A percentile compares a stretch with the other conserved stretches of the same genome.
Evolutionary conservation across 2,888 invertebrate species (phyloP).

Genomic region (Caenorhabditis sp.): DNA sequence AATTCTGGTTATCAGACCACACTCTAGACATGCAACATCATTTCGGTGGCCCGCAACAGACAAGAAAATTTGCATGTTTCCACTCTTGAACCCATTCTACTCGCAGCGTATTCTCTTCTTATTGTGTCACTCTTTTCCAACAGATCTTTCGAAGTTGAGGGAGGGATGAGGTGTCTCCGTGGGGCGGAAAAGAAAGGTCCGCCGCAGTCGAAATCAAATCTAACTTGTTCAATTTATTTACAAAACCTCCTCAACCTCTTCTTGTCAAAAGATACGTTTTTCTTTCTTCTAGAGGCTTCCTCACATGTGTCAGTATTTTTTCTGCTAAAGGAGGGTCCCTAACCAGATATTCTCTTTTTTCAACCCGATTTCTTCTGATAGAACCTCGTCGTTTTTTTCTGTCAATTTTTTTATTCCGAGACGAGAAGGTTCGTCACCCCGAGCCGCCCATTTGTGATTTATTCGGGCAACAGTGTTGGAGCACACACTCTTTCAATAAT

Average conservation of each 20-base stretch:
- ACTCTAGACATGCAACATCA: constrained; percentile 30
- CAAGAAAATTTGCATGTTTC: constrained; percentile 43
- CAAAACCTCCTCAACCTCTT: constrained; percentile 29
- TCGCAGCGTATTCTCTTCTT: background rate
- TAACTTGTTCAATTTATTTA: constrained; percentile 66
- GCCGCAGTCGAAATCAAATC: constrained; percentile 65
- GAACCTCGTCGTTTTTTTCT: constrained; percentile 23
- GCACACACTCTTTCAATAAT: constrained; percentile 34
- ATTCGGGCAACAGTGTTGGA: background rate
- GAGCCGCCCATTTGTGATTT: background rate
- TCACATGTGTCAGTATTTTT: background rate
- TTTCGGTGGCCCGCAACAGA: background rate
- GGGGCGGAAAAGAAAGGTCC: constrained; percentile 16
- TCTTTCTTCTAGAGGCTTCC: background rate
- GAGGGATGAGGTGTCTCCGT: constrained; percentile 19
- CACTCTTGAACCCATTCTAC: background rate
- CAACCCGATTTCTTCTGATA: constrained; percentile 29
- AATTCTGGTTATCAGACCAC: constrained; percentile 13
- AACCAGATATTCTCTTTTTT: constrained; percentile 32
- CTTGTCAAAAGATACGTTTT: constrained; percentile 61
- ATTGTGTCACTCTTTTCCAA: constrained; percentile 1
- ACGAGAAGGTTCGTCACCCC: constrained; percentile 10
- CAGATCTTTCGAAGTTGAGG: background rate
- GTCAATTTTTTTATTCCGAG: constrained; percentile 8
- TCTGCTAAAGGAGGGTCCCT: background rate